These are phyloP conservation scores for Octopus bimaculoides DNA, from an alignment of 1,140 invertebrate genomes.

Conservation along the genomic window DNA sequence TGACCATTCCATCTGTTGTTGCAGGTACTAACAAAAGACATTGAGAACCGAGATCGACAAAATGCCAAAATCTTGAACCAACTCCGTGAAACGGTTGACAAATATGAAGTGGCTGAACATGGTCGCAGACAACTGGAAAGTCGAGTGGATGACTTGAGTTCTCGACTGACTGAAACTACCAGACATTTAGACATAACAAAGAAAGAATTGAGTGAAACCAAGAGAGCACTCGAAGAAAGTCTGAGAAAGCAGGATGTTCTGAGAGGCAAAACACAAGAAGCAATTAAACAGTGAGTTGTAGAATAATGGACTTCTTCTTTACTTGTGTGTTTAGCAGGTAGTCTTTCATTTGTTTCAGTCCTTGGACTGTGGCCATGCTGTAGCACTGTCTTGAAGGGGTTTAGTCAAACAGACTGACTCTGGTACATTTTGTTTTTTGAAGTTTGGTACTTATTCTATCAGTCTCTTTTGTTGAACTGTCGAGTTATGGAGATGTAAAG, in stretches of 20 bases:
- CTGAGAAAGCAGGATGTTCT: constrained; percentile 52
- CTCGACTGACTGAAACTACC: constrained; percentile 36
- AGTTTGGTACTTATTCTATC: too few relatives aligned
- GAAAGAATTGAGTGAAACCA: constrained; percentile 42
- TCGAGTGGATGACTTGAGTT: constrained; percentile 43
- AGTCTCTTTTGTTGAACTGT: too few relatives aligned
- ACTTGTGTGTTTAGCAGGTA: too few relatives aligned
- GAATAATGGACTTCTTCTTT: too few relatives aligned
- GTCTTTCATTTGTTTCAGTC: too few relatives aligned
- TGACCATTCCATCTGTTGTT: constrained; percentile 17
- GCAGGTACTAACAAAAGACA: constrained; percentile 49
- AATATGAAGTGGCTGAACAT: constrained; percentile 42
- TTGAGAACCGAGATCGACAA: constrained; percentile 51
- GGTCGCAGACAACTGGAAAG: constrained; percentile 36
- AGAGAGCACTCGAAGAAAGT: constrained; percentile 41
- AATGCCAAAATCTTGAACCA: constrained; percentile 50
- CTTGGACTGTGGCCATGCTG: too few relatives aligned
- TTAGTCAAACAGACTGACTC: too few relatives aligned
- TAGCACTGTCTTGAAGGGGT: too few relatives aligned
- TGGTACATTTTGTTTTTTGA: too few relatives aligned
- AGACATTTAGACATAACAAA: constrained; percentile 40
- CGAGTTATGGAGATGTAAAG: too few relatives aligned
- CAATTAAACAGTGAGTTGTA: constrained; percentile 51
- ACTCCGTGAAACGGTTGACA: constrained; percentile 45
- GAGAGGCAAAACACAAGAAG: constrained; percentile 51